Base-by-base conservation (phyloP, 2,888 invertebrate genomes). In the Acronicta aceris region DNA sequence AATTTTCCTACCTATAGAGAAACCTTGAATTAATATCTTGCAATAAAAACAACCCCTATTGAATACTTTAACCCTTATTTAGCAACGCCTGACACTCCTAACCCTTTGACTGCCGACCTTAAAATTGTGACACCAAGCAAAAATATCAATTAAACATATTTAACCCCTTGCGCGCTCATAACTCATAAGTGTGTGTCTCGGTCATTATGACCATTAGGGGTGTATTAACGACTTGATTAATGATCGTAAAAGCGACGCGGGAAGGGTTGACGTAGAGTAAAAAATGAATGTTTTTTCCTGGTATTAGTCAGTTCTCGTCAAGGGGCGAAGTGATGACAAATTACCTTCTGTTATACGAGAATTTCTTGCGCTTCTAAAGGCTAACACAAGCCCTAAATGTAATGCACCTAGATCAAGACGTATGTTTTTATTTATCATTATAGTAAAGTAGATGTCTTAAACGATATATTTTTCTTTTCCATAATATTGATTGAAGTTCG, bases 151-250 rank as follows among this genome's bases (percentile, higher is more conserved):
- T 77, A 74, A 66, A 65, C 62, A 60, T 65, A 67, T 40, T 69
- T 68, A 71, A 71, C 66, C 76, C 70, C 57, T 48, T 47, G 57
- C 61, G 48, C 57, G 55, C 56, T 65, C 53, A 58, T 57, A 68
- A 67, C 58, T 52, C 59, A 57, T 56, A 65, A 61, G 43, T 69
- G 33, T 47, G 52, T 68, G 65, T 68, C 71, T 59, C 75, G 71
- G 67, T 73, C 71, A 71, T 74, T 78, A 71, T 43, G 56, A 59
- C 71, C 70, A 77, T 76, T 73, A 74, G 59, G 71, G 60, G 73
- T 68, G 75, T 68, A 70, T 71, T 74, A 77, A 72, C 69, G 47
- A 65, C 65, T 70, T 78, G 79, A 79, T 78, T 78, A 77, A 79
- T 79, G 76, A 75, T 46, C 60, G 58, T 55, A 47, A 65, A 67